Conservation (phyloP, 1,140 invertebrate genomes). For the Drosophila kikkawai region DNA sequence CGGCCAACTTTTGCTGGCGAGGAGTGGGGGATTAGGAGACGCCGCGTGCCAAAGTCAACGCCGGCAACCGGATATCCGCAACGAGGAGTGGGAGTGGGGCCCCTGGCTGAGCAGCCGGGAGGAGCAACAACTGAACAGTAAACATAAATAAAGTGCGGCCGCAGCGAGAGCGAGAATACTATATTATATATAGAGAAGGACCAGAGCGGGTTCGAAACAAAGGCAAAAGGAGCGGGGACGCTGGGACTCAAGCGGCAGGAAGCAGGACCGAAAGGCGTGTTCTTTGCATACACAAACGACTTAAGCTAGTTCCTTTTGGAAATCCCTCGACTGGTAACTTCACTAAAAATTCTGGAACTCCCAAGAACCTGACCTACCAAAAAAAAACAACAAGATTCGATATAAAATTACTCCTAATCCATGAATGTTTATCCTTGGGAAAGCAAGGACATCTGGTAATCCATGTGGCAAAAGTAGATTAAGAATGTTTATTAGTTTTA, state of each 20-base stretch:
- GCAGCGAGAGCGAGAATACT: conserved; percentile 8
- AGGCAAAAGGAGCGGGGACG: conserved; percentile 7
- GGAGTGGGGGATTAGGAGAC: conserved; percentile 41
- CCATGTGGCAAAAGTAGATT: conserved; percentile 1
- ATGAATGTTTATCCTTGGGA: background rate
- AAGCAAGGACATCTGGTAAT: background rate
- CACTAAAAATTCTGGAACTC: background rate
- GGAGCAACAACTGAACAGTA: conserved; percentile 35
- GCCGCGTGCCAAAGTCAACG: conserved; percentile 60
- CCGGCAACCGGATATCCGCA: conserved; percentile 65
- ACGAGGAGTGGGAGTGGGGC: conserved; percentile 13
- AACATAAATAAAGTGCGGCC: conserved; percentile 64
- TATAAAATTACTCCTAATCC: conserved; percentile 1
- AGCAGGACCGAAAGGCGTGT: conserved; percentile 15
- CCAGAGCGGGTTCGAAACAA: conserved; percentile 16
- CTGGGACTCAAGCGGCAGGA: background rate
- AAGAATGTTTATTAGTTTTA: background rate
- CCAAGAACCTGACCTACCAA: conserved; percentile 1
- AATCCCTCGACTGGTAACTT: background rate
- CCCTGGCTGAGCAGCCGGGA: background rate
- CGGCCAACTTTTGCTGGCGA: conserved; percentile 42
- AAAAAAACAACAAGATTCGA: background rate
- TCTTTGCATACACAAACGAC: conserved; percentile 47
- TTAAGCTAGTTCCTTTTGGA: conserved; percentile 19
- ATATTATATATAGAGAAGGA: background rate